Conservation (phyloP, 2,797 vertebrate genomes). For the Dermochelys coriacea region DNA sequence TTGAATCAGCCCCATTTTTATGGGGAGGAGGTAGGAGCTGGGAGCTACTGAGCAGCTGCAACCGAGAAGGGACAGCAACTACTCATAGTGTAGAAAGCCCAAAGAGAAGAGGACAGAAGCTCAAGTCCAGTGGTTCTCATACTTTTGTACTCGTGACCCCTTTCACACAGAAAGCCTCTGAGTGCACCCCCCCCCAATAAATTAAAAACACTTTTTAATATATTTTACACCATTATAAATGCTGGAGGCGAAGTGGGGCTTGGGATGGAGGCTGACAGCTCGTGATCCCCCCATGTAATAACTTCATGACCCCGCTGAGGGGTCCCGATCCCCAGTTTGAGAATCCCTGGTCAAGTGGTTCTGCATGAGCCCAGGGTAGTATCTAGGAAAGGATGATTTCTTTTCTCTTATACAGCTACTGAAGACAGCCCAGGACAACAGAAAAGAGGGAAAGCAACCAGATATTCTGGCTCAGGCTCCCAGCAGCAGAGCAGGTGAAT, state of each 20-base stretch:
- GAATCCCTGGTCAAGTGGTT: background rate
- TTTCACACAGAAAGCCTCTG: too few species aligned
- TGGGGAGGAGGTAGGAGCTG: rapidly evolving
- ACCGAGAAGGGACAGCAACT: background rate
- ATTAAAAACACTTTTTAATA: too few species aligned
- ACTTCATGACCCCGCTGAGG: too few species aligned
- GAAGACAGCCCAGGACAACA: background rate
- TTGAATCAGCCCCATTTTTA: background rate
- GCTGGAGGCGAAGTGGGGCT: too few species aligned
- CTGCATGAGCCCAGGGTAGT: background rate
- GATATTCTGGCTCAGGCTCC: background rate
- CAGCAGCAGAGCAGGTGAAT: background rate
- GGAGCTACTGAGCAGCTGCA: background rate
- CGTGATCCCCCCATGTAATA: too few species aligned
- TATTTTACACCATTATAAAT: too few species aligned
- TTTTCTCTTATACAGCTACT: background rate
- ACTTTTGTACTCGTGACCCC: too few species aligned
- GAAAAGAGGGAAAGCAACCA: background rate
- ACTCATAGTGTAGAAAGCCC: rapidly evolving
- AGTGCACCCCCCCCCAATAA: too few species aligned
- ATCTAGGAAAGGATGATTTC: background rate
- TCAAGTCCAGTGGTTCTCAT: background rate
- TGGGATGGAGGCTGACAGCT: too few species aligned
- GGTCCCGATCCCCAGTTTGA: too few species aligned
- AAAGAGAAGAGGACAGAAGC: background rate